A percentile compares a stretch with the other conserved stretches of the same genome.
phyloP scores from a whole-genome alignment of 2,888 invertebrate species.

The Spicauda simplicius region DNA sequence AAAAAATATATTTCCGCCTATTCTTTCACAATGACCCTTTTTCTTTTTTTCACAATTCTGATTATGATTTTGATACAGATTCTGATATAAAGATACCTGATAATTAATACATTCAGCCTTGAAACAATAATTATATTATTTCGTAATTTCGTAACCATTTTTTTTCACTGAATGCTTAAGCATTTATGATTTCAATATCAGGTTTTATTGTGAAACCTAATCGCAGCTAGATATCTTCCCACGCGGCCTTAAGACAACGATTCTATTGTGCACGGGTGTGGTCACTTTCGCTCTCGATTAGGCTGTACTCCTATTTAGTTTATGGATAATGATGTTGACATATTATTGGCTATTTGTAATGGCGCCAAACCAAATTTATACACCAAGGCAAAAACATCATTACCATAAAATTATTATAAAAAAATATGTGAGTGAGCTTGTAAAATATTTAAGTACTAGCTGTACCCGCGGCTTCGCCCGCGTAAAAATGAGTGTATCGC shows the following conservation, averaged over 20 bases:
- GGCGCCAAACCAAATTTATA: neutral
- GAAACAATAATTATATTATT: neutral
- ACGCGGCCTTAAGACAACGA: conserved; percentile 44
- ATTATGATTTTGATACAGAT: too few species aligned
- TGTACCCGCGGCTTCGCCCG: too few species aligned
- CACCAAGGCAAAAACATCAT: too few species aligned
- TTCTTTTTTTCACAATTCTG: too few species aligned
- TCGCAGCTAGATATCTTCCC: conserved; percentile 44
- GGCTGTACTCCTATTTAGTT: conserved; percentile 23
- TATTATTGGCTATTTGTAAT: neutral
- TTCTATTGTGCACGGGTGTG: conserved; percentile 46
- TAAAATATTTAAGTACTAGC: too few species aligned
- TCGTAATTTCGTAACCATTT: neutral
- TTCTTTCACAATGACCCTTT: too few species aligned
- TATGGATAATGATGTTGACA: neutral
- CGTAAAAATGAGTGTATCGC: too few species aligned
- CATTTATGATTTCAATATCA: conserved; percentile 41
- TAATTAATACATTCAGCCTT: neutral
- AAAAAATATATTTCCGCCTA: too few species aligned
- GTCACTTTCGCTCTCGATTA: conserved; percentile 61
- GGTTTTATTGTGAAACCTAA: conserved; percentile 23
- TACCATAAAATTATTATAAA: too few species aligned
- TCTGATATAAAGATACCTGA: neutral
- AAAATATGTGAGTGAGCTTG: too few species aligned
- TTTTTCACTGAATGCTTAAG: neutral